Conservation (phyloP, 2,797 vertebrate species). For the Netta rufina region DNA sequence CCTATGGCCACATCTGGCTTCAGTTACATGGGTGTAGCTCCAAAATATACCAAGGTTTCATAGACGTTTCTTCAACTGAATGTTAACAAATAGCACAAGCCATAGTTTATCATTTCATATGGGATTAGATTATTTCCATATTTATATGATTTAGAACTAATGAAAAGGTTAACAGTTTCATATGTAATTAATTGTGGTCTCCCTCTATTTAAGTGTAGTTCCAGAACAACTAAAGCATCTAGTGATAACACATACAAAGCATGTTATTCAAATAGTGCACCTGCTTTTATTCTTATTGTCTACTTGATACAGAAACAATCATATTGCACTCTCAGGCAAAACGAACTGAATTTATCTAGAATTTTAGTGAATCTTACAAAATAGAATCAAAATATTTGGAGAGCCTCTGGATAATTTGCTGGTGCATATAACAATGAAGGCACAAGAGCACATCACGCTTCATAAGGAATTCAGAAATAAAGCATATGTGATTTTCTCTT, state of each 20-base stretch:
- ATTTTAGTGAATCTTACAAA: background rate
- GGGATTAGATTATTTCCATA: background rate
- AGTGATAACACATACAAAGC: background rate
- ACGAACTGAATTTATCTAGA: background rate
- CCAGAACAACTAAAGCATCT: background rate
- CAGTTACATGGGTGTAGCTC: background rate
- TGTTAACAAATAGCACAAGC: background rate
- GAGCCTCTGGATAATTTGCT: background rate
- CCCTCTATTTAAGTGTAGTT: background rate
- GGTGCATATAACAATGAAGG: background rate
- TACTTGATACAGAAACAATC: background rate
- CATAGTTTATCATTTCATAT: background rate
- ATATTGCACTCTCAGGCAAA: background rate
- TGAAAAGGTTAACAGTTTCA: background rate
- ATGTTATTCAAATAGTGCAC: fast-evolving
- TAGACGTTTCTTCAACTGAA: background rate
- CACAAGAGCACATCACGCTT: background rate
- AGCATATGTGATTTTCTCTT: background rate
- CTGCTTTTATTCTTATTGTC: background rate
- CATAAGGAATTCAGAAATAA: background rate
- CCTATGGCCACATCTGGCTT: background rate
- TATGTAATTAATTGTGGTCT: background rate
- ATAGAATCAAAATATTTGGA: background rate
- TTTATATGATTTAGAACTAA: background rate
- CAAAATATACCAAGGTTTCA: background rate